Base-by-base conservation (phyloP, 2,797 vertebrate genomes). In the Linurgus olivaceus region DNA sequence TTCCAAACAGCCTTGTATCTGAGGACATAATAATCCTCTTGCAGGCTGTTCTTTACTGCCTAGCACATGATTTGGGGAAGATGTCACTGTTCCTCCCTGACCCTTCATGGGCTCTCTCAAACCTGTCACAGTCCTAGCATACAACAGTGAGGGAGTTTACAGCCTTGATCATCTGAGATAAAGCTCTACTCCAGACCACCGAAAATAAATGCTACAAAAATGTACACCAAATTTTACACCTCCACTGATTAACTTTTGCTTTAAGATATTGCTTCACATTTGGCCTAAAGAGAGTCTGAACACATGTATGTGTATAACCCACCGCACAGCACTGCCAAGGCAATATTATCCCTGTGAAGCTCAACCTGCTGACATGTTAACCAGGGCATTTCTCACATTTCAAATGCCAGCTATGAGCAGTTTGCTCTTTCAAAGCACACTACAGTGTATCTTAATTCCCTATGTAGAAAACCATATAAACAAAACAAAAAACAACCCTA, bases 361-460 rank as follows among this genome's bases (percentile, higher is more conserved):
- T 42, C 89, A 76, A 85, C 35, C 54, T 75, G 83, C 85, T 91
- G 93, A 92, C 25, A 6, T 28, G 76, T 81, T 93, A 89, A 94
- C 77, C 80, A 94, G 84, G 73, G 38, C 48, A 51, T 55, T 73
- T 88, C 92, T 96, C 84, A 84, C 71, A 29, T 92, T 95, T 90
- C 88, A 78, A 80, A 88, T 79, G 82, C 62, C 86, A 91, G 47
- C 54, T 58, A 47, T 4, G 55, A 83, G 73, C 37, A 58, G 13
- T 45, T 51, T 66, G 71, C 62, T 90, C 45, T 50, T 87, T 83
- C 57, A 88, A 67, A 91, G 72, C 25, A 58, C 24, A 11, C 21
- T 17, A 38, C 55, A 40, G 40, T 1, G 3, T n/a, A 81, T 28
- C 58, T 58, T 38, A 40, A 57, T 25, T 13, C n/a, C 13, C 11